Percentiles rank a stretch among this genome's conserved stretches.
These are phyloP conservation scores for Drosophila suboccidentalis DNA, from an alignment of 2,888 invertebrate species.

Conservation along the genomic window DNA sequence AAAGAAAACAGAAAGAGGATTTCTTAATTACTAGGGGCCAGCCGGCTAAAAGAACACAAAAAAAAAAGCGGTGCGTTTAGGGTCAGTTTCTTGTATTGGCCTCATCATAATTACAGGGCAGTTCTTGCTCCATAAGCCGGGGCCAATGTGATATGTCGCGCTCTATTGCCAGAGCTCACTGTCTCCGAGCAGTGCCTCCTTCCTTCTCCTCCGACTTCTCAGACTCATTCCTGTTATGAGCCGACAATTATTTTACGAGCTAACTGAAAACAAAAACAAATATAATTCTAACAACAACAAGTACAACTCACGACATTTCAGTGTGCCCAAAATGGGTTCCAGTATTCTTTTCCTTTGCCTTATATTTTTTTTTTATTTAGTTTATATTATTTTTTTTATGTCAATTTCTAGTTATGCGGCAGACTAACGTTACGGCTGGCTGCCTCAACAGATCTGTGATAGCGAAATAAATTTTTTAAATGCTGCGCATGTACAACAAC, in stretches of 20 bases:
- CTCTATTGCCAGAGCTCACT: slow-evolving; percentile 62
- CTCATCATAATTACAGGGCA: slow-evolving; percentile 77
- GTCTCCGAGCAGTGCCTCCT: slow-evolving; percentile 28
- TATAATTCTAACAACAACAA: slow-evolving; percentile 35
- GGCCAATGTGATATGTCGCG: slow-evolving; percentile 76
- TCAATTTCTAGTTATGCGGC: slow-evolving; percentile 61
- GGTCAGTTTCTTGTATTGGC: slow-evolving; percentile 76
- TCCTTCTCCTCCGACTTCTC: not conserved
- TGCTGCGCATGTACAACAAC: slow-evolving; percentile 48
- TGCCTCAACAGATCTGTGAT: slow-evolving; percentile 70
- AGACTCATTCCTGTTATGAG: slow-evolving; percentile 48
- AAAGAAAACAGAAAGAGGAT: slow-evolving; percentile 68
- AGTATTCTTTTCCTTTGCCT: slow-evolving; percentile 13
- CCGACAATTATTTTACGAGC: slow-evolving; percentile 78
- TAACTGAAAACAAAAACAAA: slow-evolving; percentile 49
- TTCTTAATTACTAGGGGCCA: slow-evolving; percentile 75
- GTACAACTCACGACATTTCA: slow-evolving; percentile 45
- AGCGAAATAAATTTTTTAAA: slow-evolving; percentile 54
- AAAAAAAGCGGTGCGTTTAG: slow-evolving; percentile 61
- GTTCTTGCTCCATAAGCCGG: slow-evolving; percentile 65
- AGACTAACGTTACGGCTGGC: slow-evolving; percentile 60
- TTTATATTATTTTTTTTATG: slow-evolving; percentile 44
- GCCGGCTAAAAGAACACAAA: slow-evolving; percentile 18
- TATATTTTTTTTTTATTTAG: slow-evolving; percentile 2
- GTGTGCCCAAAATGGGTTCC: slow-evolving; percentile 46